Percentiles rank a stretch among this genome's conserved stretches.
Evolutionary conservation across 2,888 invertebrate genomes (phyloP).

Genomic region (Operophtera brumata): DNA sequence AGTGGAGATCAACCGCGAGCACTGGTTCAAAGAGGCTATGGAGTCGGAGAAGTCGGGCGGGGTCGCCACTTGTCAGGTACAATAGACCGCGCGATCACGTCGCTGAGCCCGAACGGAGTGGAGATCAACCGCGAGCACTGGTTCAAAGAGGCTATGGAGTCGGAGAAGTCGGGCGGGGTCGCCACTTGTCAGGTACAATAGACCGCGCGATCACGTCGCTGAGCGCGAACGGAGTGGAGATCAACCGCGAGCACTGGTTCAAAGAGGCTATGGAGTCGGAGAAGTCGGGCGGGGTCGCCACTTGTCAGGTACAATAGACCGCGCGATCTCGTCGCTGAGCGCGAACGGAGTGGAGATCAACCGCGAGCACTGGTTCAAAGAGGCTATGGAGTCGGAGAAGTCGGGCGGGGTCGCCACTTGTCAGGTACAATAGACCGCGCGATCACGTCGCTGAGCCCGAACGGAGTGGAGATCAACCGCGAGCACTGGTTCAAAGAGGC

Average conservation of each 20-base stretch:
- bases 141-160: conserved; percentile 99
- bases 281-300: conserved; percentile 95
- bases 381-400: conserved; percentile 98
- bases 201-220: conserved; percentile 94
- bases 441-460: conserved; percentile 92
- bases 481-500: conserved; percentile 99
- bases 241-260: conserved; percentile 99
- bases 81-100: conserved; percentile 93
- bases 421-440: conserved; percentile 95
- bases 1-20: conserved; percentile 98
- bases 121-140: conserved; percentile 99
- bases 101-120: conserved; percentile 96
- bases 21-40: conserved; percentile 99
- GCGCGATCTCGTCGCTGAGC: conserved; percentile 92
- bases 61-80: conserved; percentile 91
- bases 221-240: conserved; percentile 97
- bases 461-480: conserved; percentile 98
- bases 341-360: conserved; percentile 99
- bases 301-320: conserved; percentile 95
- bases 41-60: conserved; percentile 98
- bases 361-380: conserved; percentile 99
- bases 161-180: conserved; percentile 97
- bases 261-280: conserved; percentile 99
- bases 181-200: conserved; percentile 92
- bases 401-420: conserved; percentile 96